phyloP scores from a whole-genome alignment of 2,113 vertebrate species.

The Gavia stellata region DNA sequence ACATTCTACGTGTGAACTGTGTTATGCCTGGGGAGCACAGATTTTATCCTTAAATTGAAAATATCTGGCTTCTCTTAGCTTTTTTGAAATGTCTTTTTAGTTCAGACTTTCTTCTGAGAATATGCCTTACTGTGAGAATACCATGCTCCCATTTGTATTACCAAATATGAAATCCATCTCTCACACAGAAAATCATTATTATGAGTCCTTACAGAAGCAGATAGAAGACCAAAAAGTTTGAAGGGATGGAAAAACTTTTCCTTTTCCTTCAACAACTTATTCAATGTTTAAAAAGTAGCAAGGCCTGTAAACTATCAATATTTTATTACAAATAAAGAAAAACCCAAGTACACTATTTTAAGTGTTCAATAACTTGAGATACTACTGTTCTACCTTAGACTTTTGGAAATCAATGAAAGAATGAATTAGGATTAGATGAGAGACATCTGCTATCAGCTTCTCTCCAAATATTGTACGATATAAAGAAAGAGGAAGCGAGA shows the following conservation, averaged over 20 bases:
- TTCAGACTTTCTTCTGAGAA: neutral
- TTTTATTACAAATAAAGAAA: neutral
- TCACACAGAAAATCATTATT: neutral
- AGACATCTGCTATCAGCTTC: neutral
- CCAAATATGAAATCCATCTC: neutral
- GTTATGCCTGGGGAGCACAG: neutral
- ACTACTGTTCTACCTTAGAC: neutral
- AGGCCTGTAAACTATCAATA: neutral
- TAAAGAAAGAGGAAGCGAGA: neutral
- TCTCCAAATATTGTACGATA: neutral
- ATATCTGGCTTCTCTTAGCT: neutral
- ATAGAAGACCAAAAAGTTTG: neutral
- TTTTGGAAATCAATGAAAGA: conserved; percentile 47
- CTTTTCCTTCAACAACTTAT: neutral
- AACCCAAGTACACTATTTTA: neutral
- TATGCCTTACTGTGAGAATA: neutral
- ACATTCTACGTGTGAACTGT: neutral
- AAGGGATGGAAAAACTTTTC: neutral
- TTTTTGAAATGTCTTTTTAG: conserved; percentile 7
- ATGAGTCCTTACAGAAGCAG: neutral
- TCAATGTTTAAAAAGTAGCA: neutral
- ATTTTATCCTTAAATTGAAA: conserved; percentile 28
- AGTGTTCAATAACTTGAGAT: conserved; percentile 10
- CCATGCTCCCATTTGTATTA: neutral
- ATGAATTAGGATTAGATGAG: conserved; percentile 26